A percentile compares a stretch with the other conserved stretches of the same genome.
Evolutionary conservation across 2,113 vertebrate species (phyloP).

Genomic region (Coturnix japonica): DNA sequence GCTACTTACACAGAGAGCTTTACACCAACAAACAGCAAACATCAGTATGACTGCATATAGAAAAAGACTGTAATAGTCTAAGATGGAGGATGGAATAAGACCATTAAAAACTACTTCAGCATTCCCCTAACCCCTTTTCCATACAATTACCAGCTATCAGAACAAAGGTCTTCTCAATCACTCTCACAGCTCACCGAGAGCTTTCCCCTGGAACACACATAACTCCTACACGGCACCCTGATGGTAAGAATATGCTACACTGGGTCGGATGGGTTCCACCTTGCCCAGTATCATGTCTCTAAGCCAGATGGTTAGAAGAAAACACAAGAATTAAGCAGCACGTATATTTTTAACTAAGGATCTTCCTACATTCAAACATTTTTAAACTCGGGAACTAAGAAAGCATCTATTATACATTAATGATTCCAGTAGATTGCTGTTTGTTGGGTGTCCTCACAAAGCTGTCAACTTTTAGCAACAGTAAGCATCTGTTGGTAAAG

Average conservation of each 20-base stretch:
- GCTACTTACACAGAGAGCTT: not conserved
- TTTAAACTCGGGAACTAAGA: not conserved
- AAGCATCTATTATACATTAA: not conserved
- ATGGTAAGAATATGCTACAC: not conserved
- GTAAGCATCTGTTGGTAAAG: not conserved
- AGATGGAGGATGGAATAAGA: not conserved
- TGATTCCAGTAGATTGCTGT: not conserved
- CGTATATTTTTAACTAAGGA: not conserved
- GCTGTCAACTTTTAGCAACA: not conserved
- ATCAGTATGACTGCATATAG: no score
- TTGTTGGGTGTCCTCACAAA: not conserved
- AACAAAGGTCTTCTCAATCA: not conserved
- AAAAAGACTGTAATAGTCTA: not conserved
- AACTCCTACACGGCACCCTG: not conserved
- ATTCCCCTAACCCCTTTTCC: not conserved
- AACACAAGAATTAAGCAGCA: not conserved
- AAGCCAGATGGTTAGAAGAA: not conserved
- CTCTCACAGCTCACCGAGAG: not conserved
- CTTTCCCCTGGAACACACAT: not conserved
- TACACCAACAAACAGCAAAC: not conserved
- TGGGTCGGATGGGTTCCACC: not conserved
- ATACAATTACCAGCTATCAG: no score
- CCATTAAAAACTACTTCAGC: not conserved
- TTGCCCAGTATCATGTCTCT: not conserved
- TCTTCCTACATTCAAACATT: not conserved